These are phyloP conservation scores for Campylomormyrus tamandua DNA, from an alignment of 2,113 vertebrate genomes.

Conservation along the genomic window DNA sequence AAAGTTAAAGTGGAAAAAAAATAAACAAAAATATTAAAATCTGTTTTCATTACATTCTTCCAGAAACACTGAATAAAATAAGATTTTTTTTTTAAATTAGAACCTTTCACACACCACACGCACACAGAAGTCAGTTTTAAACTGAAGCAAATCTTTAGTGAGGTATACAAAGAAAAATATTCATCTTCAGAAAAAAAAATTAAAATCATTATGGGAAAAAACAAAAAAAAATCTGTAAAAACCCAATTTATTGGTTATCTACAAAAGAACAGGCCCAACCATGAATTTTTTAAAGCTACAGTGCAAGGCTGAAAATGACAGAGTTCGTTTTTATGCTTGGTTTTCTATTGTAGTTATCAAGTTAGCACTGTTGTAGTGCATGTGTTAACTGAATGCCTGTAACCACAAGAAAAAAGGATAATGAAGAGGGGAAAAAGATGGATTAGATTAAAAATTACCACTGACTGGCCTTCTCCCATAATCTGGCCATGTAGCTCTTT, in stretches of 20 bases:
- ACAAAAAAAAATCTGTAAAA: not conserved
- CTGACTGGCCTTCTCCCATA: slow-evolving; percentile 36
- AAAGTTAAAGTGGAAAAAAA: not conserved
- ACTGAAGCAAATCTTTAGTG: not conserved
- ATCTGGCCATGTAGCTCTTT: slow-evolving; percentile 34
- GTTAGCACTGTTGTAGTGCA: slow-evolving; percentile 33
- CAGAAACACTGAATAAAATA: not conserved
- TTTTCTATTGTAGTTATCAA: slow-evolving; percentile 28
- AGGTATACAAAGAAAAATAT: not conserved
- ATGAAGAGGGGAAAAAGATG: slow-evolving; percentile 24
- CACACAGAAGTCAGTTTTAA: not conserved
- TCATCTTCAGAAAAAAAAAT: not conserved
- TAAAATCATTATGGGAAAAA: not conserved
- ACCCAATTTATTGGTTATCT: not conserved
- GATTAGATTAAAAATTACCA: slow-evolving; percentile 21
- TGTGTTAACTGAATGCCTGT: slow-evolving; percentile 23
- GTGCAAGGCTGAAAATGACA: not conserved
- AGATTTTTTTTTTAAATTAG: not conserved
- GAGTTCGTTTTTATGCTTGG: not conserved
- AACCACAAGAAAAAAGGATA: slow-evolving; percentile 20
- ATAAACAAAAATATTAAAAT: not conserved
- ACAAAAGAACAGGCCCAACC: not conserved
- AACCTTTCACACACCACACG: not conserved
- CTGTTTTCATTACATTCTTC: not conserved
- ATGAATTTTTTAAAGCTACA: not conserved